phyloP scores from a whole-genome alignment of 2,888 invertebrate genomes.

The Sesia bembeciformis region DNA sequence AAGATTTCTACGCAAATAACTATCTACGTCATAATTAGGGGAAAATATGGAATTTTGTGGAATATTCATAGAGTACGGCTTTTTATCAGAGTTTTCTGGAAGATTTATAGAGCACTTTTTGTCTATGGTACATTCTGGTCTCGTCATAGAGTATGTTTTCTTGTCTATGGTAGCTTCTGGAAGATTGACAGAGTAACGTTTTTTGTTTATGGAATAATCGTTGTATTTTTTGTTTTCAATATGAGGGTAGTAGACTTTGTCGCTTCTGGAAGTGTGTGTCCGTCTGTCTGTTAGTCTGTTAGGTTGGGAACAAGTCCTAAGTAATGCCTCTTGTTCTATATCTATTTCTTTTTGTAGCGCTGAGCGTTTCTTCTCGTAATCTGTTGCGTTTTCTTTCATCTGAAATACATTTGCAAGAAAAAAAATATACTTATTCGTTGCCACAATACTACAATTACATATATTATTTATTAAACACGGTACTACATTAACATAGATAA shows the following conservation, averaged over 20 bases:
- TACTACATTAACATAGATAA: too few species aligned
- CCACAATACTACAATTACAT: neutral
- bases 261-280: constrained; percentile 26
- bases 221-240: too few species aligned
- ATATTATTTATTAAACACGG: neutral
- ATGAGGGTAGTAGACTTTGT: constrained; percentile 11
- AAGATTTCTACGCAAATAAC: constrained; percentile 49
- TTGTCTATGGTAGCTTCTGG: too few species aligned
- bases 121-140: too few species aligned
- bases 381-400: constrained; percentile 65
- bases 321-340: constrained; percentile 33
- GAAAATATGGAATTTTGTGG: constrained; percentile 57
- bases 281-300: constrained; percentile 5
- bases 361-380: constrained; percentile 59
- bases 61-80: constrained; percentile 58
- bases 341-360: constrained; percentile 66
- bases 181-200: too few species aligned
- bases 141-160: too few species aligned
- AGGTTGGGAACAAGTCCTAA: constrained; percentile 20
- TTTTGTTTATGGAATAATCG: too few species aligned
- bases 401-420: constrained; percentile 13
- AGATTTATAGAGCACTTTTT: too few species aligned
- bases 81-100: constrained; percentile 23
- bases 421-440: too few species aligned
- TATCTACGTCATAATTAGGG: constrained; percentile 55